A percentile compares a stretch with the other conserved stretches of the same genome.
These are phyloP conservation scores for Aspidoscelis tigris DNA, from an alignment of 2,113 vertebrate genomes.

Conservation along the genomic window DNA sequence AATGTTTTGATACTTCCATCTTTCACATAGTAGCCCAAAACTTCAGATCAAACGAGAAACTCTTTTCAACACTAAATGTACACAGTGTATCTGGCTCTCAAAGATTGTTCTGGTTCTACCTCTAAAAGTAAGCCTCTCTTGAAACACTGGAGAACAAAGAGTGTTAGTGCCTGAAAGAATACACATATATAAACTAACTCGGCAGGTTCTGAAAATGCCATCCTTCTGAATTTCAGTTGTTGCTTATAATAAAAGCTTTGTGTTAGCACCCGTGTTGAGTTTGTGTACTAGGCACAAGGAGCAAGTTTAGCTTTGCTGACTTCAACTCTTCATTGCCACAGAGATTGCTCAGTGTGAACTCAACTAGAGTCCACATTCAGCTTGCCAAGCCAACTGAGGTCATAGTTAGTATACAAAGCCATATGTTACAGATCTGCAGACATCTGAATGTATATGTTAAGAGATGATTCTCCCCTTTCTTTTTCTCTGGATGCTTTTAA, in stretches of 20 bases:
- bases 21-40: neutral
- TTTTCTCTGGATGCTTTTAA: conserved; percentile 10
- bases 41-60: neutral
- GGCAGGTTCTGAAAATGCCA: conserved; percentile 29
- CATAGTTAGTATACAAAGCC: conserved; percentile 44
- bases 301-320: conserved; percentile 33
- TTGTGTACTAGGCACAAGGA: conserved; percentile 40
- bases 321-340: conserved; percentile 55
- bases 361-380: conserved; percentile 54
- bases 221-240: conserved; percentile 26
- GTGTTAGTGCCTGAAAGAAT: neutral
- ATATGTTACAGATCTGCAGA: conserved; percentile 30
- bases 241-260: conserved; percentile 52
- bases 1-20: neutral
- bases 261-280: conserved; percentile 31
- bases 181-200: neutral
- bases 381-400: conserved; percentile 52
- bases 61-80: neutral
- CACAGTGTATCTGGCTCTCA: neutral
- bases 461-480: conserved; percentile 20
- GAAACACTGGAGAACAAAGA: neutral
- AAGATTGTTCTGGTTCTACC: neutral
- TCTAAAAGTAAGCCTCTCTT: neutral
- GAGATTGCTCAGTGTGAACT: conserved; percentile 51
- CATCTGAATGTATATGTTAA: neutral